Base-by-base conservation (phyloP, 2,797 vertebrate genomes). In the Notoglanidium macrostoma region DNA sequence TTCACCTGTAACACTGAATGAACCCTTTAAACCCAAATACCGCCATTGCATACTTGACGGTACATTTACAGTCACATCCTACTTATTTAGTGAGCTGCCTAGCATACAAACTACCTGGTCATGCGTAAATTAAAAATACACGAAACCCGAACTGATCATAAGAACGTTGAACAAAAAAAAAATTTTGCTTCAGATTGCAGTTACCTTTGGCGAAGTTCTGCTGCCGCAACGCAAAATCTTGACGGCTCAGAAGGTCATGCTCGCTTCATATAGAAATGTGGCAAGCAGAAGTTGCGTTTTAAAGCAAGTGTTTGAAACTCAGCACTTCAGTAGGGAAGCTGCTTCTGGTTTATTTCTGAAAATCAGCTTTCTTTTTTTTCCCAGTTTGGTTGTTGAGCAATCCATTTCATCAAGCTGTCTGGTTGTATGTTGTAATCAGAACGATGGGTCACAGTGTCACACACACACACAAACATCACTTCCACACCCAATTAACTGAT, bases 361-460 rank as follows among this genome's bases (percentile, higher is more conserved):
- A 80, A 78, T 78, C 51, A 63, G 78, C 78, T 26, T 26, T n/a
- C n/a, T 80, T 61, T 15, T 23, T 79, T 59, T 14, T 35, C 35
- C 14, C 35, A 3, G 40, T 44, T 61, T 23, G n/a, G 9, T 2
- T 83, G 15, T 67, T 83, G 44, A 19, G 61, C 61, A 67, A 51
- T 0, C 17, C 5, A 2, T 83, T 83, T 51, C 63, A 49, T 67
- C 61, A 65, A 51, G 17, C 32, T 12, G 63, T 23, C 80, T 67
- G 2, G 1, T 51, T 3, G 8, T 10, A 32, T 83, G 44, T 49
- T 83, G 44, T 44, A 81, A 81, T 44, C 21, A 23, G 29, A n/a
- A 63, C 15, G 1, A 80, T 12, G 12, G 8, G 19, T 46, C 46
- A 76, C 57, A 78, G 3, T 57, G 32, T 57, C 35, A 14, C 49